phyloP scores from a whole-genome alignment of 2,797 vertebrate genomes.

The Myripristis murdjan region DNA sequence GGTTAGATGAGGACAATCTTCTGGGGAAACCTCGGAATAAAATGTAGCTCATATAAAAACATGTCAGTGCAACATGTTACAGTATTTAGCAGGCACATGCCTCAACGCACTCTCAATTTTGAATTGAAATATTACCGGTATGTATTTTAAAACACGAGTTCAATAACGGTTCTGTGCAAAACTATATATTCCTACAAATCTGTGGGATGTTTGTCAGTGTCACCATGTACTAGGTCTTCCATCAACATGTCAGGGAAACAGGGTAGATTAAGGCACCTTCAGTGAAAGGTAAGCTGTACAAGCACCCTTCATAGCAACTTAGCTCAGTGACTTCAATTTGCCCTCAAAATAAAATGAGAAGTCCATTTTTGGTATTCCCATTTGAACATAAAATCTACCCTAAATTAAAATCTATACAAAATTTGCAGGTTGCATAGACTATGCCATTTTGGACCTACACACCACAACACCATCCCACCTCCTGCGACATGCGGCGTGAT shows the following conservation, averaged over 20 bases:
- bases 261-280: conserved; percentile 16
- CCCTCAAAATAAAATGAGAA: conserved; percentile 1
- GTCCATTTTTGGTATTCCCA: not conserved
- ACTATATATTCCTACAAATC: not conserved
- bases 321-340: not conserved
- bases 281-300: conserved; percentile 6
- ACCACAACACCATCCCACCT: not conserved
- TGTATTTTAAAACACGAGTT: not conserved
- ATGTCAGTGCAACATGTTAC: not conserved
- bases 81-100: not conserved
- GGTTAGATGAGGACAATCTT: conserved; percentile 4
- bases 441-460: conserved; percentile 20
- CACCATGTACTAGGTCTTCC: conserved; percentile 4
- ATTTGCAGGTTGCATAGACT: conserved; percentile 27
- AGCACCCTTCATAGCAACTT: conserved; percentile 1
- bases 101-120: not conserved
- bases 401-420: conserved; percentile 25
- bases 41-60: not conserved
- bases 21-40: conserved; percentile 8
- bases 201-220: conserved; percentile 1
- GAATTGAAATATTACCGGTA: conserved; percentile 14
- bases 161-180: too few relatives aligned
- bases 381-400: conserved; percentile 29
- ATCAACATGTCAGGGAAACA: not conserved
- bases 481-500: not conserved